Evolutionary conservation across 2,888 invertebrate genomes (phyloP).

Genomic region (Hyposoter dolosus): DNA sequence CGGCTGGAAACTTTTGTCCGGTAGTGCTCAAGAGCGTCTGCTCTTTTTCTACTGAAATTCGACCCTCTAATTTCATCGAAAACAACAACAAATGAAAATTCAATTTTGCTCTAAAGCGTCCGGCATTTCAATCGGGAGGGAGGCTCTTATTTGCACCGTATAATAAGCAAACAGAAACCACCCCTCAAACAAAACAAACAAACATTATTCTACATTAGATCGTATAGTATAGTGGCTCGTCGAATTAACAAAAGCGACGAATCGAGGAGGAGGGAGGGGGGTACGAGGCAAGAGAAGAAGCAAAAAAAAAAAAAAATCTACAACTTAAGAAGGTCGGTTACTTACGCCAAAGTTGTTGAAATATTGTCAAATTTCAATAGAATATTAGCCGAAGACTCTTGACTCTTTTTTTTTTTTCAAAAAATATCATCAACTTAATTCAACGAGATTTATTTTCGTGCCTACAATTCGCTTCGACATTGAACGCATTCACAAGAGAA

Average conservation of each 20-base stretch:
- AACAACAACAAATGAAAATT: constrained; percentile 37
- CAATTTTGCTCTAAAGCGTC: constrained; percentile 76
- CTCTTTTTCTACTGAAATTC: constrained; percentile 92
- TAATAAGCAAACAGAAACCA: constrained; percentile 57
- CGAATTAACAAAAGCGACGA: constrained; percentile 18
- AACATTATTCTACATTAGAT: constrained; percentile 65
- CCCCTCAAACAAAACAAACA: constrained; percentile 38
- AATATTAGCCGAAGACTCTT: neutral
- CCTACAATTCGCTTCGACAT: neutral
- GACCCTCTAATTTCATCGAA: constrained; percentile 40
- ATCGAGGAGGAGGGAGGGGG: neutral
- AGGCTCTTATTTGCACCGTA: constrained; percentile 76
- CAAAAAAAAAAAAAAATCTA: constrained; percentile 6
- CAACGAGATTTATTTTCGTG: neutral
- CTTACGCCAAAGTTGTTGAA: constrained; percentile 12
- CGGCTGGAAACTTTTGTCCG: constrained; percentile 94
- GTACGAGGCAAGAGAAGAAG: neutral
- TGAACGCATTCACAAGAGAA: neutral
- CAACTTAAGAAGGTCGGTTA: constrained; percentile 17
- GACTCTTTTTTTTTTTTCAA: neutral
- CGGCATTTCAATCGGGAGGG: constrained; percentile 80
- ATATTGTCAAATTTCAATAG: neutral
- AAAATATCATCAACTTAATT: neutral
- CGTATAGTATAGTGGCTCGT: constrained; percentile 52
- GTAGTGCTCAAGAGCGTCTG: constrained; percentile 94